These are phyloP conservation scores for Eriocheir sinensis DNA, from an alignment of 1,140 invertebrate genomes.

Conservation along the genomic window DNA sequence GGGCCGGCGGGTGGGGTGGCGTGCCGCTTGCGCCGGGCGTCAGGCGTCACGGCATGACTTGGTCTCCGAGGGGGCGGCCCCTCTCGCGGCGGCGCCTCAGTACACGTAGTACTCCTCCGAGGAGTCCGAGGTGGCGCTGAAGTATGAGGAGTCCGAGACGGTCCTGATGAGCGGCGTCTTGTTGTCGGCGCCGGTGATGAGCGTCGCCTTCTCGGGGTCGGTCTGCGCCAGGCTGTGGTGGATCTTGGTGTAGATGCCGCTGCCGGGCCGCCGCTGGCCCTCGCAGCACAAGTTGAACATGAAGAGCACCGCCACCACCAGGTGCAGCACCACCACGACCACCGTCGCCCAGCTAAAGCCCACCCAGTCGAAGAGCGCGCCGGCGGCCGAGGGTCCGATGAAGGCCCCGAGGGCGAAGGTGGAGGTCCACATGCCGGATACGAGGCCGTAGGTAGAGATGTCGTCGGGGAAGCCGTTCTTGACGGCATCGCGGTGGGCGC, in stretches of 20 bases:
- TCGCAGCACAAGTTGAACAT: constrained; percentile 52
- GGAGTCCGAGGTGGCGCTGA: constrained; percentile 56
- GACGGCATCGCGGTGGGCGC: constrained; percentile 88
- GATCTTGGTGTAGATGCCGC: constrained; percentile 71
- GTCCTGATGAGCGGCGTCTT: neutral
- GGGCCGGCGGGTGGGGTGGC: neutral
- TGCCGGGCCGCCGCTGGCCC: neutral
- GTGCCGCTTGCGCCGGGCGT: neutral
- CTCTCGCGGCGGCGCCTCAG: neutral
- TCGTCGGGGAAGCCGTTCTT: constrained; percentile 89
- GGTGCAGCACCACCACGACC: constrained; percentile 84
- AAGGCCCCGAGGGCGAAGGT: constrained; percentile 92
- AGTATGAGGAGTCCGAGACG: constrained; percentile 67
- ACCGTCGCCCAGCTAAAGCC: constrained; percentile 88
- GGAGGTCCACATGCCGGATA: constrained; percentile 93
- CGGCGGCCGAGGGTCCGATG: constrained; percentile 90
- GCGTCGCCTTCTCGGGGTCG: constrained; percentile 65
- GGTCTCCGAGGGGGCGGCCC: neutral
- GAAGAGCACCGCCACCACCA: constrained; percentile 67
- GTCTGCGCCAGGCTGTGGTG: constrained; percentile 45
- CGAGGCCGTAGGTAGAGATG: constrained; percentile 91
- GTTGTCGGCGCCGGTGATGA: constrained; percentile 50
- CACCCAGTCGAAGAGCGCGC: constrained; percentile 88
- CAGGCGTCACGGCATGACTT: neutral
- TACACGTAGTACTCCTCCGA: constrained; percentile 68